Percentiles rank a stretch among this genome's conserved stretches.
Conservation (phyloP, 2,888 invertebrate genomes). For the Amphiduros pacificus region DNA sequence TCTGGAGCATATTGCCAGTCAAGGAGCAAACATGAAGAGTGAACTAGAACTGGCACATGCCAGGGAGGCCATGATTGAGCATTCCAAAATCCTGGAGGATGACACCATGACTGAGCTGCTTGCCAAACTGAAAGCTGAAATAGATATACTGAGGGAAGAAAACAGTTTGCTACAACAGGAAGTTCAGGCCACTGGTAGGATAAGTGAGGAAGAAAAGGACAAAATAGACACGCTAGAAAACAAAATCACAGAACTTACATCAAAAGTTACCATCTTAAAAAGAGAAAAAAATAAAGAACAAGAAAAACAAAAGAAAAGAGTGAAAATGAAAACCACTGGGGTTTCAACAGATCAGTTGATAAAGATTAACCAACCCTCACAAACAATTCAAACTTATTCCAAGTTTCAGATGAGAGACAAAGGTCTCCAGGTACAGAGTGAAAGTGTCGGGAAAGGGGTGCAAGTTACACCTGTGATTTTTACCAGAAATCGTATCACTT, state of each 20-base stretch:
- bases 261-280: neutral
- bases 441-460: no score
- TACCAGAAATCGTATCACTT: no score
- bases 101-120: neutral
- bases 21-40: conserved; percentile 4
- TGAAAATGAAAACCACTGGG: no score
- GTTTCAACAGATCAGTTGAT: no score
- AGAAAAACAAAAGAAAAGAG: no score
- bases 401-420: no score
- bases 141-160: neutral
- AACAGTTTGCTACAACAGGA: conserved; percentile 7
- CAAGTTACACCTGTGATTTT: no score
- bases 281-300: no score
- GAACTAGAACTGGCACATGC: conserved; percentile 2
- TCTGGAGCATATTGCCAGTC: conserved; percentile 8
- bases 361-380: no score
- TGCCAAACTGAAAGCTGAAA: conserved; percentile 1
- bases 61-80: conserved; percentile 1
- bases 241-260: conserved; percentile 1
- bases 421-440: no score
- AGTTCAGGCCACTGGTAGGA: neutral
- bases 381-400: no score
- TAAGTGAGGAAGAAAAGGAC: neutral
- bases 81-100: conserved; percentile 7
- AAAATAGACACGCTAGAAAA: neutral